Conservation (phyloP, 1,140 invertebrate genomes). For the Homalodisca vitripennis region DNA sequence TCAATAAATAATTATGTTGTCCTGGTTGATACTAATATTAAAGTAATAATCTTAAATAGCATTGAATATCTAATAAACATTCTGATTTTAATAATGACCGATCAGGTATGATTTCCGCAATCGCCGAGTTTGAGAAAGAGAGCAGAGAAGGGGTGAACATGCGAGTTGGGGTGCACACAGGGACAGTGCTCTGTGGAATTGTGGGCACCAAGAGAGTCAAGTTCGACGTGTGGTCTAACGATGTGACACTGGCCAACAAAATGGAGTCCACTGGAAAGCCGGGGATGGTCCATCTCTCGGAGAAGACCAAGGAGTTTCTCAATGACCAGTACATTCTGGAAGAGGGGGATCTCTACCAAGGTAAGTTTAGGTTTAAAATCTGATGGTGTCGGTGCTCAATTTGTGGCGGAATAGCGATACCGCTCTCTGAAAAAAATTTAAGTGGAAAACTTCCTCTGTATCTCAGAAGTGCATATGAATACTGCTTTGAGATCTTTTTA, state of each 20-base stretch:
- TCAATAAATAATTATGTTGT: no score
- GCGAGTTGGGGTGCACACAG: conserved; percentile 90
- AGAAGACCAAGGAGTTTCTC: conserved; percentile 80
- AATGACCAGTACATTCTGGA: conserved; percentile 80
- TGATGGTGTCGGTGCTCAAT: no score
- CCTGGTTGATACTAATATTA: no score
- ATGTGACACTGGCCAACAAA: conserved; percentile 87
- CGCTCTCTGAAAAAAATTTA: no score
- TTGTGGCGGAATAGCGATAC: no score
- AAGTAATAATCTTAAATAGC: no score
- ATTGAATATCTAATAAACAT: no score
- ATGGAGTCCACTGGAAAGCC: conserved; percentile 86
- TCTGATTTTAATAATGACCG: background rate
- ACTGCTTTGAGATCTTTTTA: no score
- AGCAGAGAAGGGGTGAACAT: conserved; percentile 87
- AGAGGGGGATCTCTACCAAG: conserved; percentile 78
- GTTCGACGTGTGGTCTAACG: conserved; percentile 95
- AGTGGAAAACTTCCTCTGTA: no score
- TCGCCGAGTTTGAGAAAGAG: conserved; percentile 82
- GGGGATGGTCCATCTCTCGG: conserved; percentile 89
- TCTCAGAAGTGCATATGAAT: no score
- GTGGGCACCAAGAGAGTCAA: conserved; percentile 87
- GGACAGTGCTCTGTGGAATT: conserved; percentile 85
- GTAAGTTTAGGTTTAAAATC: no score
- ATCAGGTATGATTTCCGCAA: conserved; percentile 81